Evolutionary conservation across 2,888 invertebrate species (phyloP).

Genomic region (Bombyx huttoni): DNA sequence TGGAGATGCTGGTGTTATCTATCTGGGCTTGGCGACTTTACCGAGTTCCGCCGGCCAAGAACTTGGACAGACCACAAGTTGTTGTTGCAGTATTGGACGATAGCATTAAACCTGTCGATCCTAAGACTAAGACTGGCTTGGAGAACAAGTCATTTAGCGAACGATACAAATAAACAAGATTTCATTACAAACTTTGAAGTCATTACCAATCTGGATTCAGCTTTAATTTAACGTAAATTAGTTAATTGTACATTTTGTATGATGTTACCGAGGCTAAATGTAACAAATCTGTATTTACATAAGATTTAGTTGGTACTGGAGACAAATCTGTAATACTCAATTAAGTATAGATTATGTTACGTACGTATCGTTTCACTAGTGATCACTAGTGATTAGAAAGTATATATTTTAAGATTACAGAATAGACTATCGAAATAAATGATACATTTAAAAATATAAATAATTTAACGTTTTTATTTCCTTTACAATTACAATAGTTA

Average conservation of each 20-base stretch:
- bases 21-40: constrained; percentile 76
- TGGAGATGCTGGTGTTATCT: constrained; percentile 79
- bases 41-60: constrained; percentile 47
- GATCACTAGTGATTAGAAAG: no score
- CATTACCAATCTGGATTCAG: no score
- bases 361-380: constrained; percentile 11
- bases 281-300: no score
- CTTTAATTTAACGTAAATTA: no score
- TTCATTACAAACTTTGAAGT: no score
- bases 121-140: constrained; percentile 24
- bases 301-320: no score
- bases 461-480: constrained; percentile 2
- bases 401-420: constrained; percentile 3
- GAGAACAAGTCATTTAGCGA: constrained; percentile 28
- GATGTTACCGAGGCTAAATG: no score
- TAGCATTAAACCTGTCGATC: constrained; percentile 21
- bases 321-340: no score
- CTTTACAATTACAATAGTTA: background rate
- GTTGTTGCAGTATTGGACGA: constrained; percentile 49
- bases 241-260: no score
- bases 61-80: constrained; percentile 31
- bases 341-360: constrained; percentile 10
- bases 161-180: constrained; percentile 7
- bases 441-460: background rate
- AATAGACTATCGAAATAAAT: constrained; percentile 5